phyloP scores from a whole-genome alignment of 2,797 vertebrate genomes.

The Dromococcyx pavoninus region DNA sequence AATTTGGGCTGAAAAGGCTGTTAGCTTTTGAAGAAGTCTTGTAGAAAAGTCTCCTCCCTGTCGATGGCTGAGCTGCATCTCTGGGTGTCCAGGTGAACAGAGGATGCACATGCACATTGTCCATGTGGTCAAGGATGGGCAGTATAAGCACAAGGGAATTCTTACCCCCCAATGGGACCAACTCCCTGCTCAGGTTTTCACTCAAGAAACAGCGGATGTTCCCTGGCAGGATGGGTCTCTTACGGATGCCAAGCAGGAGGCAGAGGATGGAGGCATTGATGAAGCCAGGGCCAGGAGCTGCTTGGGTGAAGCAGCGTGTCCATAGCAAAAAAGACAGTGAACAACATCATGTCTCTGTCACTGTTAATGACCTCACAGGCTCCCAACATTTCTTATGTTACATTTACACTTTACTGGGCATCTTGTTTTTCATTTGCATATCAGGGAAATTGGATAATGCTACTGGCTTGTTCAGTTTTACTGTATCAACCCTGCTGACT shows the following conservation, averaged over 20 bases:
- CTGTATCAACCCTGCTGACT: not conserved
- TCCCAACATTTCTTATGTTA: not conserved
- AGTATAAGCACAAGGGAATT: too few species aligned
- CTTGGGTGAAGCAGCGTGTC: not conserved
- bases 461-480: rapidly evolving
- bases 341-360: not conserved
- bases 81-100: too few species aligned
- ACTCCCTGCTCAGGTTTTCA: too few species aligned
- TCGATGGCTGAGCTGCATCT: too few species aligned
- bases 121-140: too few species aligned
- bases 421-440: not conserved
- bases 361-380: not conserved
- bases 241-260: not conserved
- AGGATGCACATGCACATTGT: too few species aligned
- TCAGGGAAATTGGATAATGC: not conserved
- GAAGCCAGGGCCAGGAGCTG: too few species aligned
- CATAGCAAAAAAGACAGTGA: not conserved
- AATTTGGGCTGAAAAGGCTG: not conserved
- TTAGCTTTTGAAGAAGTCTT: not conserved
- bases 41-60: not conserved
- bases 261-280: not conserved
- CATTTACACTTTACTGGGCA: not conserved
- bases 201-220: too few species aligned
- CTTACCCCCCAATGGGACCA: too few species aligned
- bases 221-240: too few species aligned